Evolutionary conservation across 2,797 vertebrate species (phyloP), one percentile per base, ranked within the genome.

Genomic region (Saxicola maurus): DNA sequence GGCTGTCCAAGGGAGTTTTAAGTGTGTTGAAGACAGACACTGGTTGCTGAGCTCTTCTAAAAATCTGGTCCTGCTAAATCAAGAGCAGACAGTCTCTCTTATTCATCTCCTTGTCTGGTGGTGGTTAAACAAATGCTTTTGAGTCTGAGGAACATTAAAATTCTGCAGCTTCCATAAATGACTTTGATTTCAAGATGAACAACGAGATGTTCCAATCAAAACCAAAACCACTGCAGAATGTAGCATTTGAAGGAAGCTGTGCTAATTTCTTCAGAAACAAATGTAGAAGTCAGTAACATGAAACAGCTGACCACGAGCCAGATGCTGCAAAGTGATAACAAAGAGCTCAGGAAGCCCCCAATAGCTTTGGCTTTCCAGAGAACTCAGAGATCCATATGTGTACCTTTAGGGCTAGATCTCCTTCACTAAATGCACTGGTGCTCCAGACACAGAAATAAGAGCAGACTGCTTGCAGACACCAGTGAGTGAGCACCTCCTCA

Each of bases 81-180:
- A 94, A 79, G 80, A 91, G 67, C 87, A 94, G 93, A 84, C 93
- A 74, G 91, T 74, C 60, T 94, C 55, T 75, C 85, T 87, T 74
- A 94, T 92, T 94, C 80, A 82, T 91, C 82, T 92, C 46, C 91
- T 88, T 94, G 94, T 96, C 95, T 94, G 95, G 64, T 82, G 87
- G 87, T 92, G 91, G 91, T 93, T 96, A 95, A 94, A 86, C 94
- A 95, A 93, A 94, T 89, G 71, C 91, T 94, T 94, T 80, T 67
- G 93, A 94, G 93, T 89, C 95, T 94, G 92, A 95, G 77, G 80
- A 94, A 28, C 82, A 93, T 93, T 92, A 94, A 92, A 94, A 94
- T 94, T 82, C 91, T 94, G 92, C 87, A 94, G 91, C 93, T 92
- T 94, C 92, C 89, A 94, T 91, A 91, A 94, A 90, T 74, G 89